Evolutionary conservation across 1,140 invertebrate species (phyloP).

Genomic region (Ceratosolen fusciceps): DNA sequence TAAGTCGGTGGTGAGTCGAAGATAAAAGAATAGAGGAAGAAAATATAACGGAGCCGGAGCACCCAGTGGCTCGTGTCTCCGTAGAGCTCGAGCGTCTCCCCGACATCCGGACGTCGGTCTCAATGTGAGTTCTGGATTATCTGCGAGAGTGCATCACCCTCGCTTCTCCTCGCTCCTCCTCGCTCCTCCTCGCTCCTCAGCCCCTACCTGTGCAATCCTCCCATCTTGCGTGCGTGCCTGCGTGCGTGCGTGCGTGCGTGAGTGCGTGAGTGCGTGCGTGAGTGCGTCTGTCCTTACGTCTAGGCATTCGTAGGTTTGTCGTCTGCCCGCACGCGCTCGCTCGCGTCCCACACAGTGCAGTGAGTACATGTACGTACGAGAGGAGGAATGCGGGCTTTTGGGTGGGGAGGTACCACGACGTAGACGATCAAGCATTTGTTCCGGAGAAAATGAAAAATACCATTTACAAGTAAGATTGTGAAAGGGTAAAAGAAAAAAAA

Average conservation of each 20-base stretch:
- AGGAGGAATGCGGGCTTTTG: conserved; percentile 1
- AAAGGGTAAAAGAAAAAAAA: no score
- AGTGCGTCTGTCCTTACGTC: not conserved
- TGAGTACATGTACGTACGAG: not conserved
- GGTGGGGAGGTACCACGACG: not conserved
- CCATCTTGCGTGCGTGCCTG: not conserved
- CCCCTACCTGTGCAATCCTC: not conserved
- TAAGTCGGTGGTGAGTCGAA: not conserved
- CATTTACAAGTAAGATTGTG: not conserved
- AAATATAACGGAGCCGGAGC: not conserved
- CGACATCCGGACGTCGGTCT: not conserved
- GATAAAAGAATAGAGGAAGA: not conserved
- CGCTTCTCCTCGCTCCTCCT: not conserved
- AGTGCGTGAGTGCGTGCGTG: conserved; percentile 1
- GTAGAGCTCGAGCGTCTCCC: not conserved
- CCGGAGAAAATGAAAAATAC: not conserved
- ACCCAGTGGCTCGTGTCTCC: not conserved
- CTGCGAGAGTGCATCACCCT: not conserved
- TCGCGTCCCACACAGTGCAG: not conserved
- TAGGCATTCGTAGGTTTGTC: not conserved
- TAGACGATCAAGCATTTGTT: not conserved
- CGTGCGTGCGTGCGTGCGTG: not conserved
- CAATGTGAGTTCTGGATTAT: conserved; percentile 16
- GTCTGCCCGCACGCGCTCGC: not conserved
- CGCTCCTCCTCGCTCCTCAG: not conserved